Conservation (phyloP, 2,888 invertebrate genomes). For the Axea sp. region DNA sequence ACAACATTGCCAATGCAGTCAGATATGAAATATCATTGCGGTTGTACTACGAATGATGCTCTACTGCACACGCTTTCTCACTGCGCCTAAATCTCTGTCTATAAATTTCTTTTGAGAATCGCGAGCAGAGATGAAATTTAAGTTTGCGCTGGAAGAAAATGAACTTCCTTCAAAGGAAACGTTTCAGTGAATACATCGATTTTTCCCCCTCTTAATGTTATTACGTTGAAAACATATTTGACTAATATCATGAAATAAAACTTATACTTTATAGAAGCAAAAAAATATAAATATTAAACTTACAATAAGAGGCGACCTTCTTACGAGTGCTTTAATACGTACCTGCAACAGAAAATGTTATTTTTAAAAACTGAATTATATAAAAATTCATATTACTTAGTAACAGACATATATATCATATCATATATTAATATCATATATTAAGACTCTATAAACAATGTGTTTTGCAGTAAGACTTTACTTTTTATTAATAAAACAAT, state of each 20-base stretch:
- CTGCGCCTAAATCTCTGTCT: constrained; percentile 1
- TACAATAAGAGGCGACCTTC: too few relatives aligned
- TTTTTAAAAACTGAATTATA: too few relatives aligned
- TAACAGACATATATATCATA: too few relatives aligned
- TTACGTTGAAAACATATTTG: neutral
- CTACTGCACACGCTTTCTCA: constrained; percentile 2
- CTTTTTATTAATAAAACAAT: too few relatives aligned
- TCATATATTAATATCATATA: too few relatives aligned
- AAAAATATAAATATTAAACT: too few relatives aligned
- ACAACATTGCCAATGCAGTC: constrained; percentile 44
- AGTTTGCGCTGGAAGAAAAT: constrained; percentile 11
- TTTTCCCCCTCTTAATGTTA: neutral
- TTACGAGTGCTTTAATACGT: constrained; percentile 4
- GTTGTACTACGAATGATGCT: constrained; percentile 34
- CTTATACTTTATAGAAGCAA: too few relatives aligned
- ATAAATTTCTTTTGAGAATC: constrained; percentile 15
- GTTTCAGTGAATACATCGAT: neutral
- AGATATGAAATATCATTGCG: constrained; percentile 55
- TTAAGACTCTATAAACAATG: too few relatives aligned
- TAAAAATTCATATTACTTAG: too few relatives aligned
- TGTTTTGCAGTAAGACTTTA: too few relatives aligned
- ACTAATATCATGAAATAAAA: too few relatives aligned
- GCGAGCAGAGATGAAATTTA: constrained; percentile 6
- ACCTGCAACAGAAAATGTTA: constrained; percentile 8
- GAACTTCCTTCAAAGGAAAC: neutral